Evolutionary conservation across 2,113 vertebrate genomes (phyloP).

Genomic region (Vidua macroura): DNA sequence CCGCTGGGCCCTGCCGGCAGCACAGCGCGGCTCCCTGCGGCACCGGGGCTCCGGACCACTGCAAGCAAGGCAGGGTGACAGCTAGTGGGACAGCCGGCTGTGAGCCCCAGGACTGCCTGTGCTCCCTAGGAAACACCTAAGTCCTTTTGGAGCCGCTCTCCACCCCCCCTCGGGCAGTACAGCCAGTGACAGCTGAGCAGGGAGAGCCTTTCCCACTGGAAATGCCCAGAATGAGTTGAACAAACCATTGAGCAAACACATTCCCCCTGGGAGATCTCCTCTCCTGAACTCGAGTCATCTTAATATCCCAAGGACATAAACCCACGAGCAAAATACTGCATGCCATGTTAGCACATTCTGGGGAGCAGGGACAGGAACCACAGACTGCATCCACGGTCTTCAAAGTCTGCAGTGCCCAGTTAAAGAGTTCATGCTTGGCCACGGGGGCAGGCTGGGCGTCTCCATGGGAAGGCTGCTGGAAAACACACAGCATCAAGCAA

Average conservation of each 20-base stretch:
- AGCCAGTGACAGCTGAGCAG: not conserved
- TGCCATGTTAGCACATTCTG: not conserved
- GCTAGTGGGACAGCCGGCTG: not conserved
- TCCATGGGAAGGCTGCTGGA: not conserved
- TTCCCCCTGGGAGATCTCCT: not conserved
- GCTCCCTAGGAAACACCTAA: not conserved
- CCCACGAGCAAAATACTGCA: not conserved
- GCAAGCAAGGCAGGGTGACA: not conserved
- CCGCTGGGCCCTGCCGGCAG: fast-evolving
- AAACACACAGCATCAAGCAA: not conserved
- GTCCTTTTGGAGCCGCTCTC: not conserved
- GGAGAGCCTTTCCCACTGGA: not conserved
- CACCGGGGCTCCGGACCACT: fast-evolving
- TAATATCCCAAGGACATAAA: not conserved
- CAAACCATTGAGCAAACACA: not conserved
- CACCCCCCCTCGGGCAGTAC: not conserved
- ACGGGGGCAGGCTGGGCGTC: not conserved
- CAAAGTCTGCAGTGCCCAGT: not conserved
- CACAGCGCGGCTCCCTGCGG: fast-evolving
- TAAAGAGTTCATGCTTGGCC: not conserved
- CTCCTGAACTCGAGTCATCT: not conserved
- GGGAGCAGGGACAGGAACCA: not conserved
- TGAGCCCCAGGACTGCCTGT: not conserved
- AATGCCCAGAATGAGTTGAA: not conserved
- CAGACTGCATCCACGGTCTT: not conserved